Base-by-base conservation (phyloP, 2,113 vertebrate genomes). In the Piaya cayana region DNA sequence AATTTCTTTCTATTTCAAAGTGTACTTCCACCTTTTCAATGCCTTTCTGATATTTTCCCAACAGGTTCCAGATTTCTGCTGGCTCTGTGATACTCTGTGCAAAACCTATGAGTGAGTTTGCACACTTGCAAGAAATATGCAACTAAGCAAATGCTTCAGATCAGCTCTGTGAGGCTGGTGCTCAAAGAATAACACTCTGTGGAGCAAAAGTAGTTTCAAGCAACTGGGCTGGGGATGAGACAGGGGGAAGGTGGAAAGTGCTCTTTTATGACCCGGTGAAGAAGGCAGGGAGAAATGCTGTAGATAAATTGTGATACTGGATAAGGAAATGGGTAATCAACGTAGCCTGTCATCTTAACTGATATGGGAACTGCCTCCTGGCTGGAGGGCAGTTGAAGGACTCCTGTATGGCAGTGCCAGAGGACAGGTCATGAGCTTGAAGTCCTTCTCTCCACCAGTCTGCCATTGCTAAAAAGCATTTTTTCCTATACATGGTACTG, bases 351-450 rank as follows among this genome's bases (percentile, higher is more conserved):
- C 56, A 74, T 34, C 11, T 53, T 56, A 60, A 74, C 29, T 20
- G 82, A 0, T 12, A 22, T 78, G 32, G 26, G 55, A 95, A 23
- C 5, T 25, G 23, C 22, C 60, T 68, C 49, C 14, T 72, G 52
- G 52, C 32, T 78, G 32, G 56, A 60, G 11, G 15, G 39, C 18
- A 5, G 3, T 0, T 30, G 55, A 63, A n/a, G 19, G 36, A 45
- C 25, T 37, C 0, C 0, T 45, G 27, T 13, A 49, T 2, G 14
- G 30, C 49, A 79, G 14, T 12, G 23, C 42, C 49, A 60, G 47
- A 82, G 15, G 20, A 37, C 25, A 85, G 69, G 30, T 5, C 37
- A 15, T 0, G 9, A 68, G 22, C 29, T 83, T 58, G 47, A 15
- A 86, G 34, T 43, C 36, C 21, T 42, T 25, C 69, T 90, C 26